Evolutionary conservation across 2,797 vertebrate species (phyloP), one percentile per base, ranked within the genome.

Genomic region (Anas acuta): DNA sequence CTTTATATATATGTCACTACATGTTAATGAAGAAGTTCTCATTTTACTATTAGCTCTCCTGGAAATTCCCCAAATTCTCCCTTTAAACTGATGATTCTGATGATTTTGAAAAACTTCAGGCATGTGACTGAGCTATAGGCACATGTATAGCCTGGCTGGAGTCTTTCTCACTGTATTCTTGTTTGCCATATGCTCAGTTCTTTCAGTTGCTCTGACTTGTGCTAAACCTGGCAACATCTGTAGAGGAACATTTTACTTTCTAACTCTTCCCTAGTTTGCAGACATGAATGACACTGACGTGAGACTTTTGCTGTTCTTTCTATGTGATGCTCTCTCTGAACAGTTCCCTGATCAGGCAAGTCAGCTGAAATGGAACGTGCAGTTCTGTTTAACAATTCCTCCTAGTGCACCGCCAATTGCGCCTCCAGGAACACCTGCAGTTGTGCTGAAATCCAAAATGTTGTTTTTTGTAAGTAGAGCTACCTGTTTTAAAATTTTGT

Each of bases 371-470:
- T 99, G 99, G 99, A 99, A 99, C 2, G 99, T 99, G 96, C 99
- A 99, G 98, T 99, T 99, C 97, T 99, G 99, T 96, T 98, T 99
- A 97, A 99, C 99, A 87, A 99, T 99, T 97, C 99, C 99, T 91
- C 99, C 99, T 96, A 99, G 99, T 2, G 99, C 99, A 69, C 99
- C 99, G 1, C 99, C 99, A 41, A 99, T 99, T 47, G 99, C 99
- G 2, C 99, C 99, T 89, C 99, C 99, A 56, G 99, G 99, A 93
- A 99, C 99, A 65, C 99, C 99, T 66, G 99, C 99, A 56, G 99
- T 99, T 95, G 99, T 99, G 96, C 98, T 99, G 89, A 99, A 99
- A 98, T 99, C 99, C 92, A 99, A 99, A 98, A 99, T 99, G 99
- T 98, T 99, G 76, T 99, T 99, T 98, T 99, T 99, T 89, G 99